Evolutionary conservation across 2,888 invertebrate genomes (phyloP).

Genomic region (Sesia bembeciformis): DNA sequence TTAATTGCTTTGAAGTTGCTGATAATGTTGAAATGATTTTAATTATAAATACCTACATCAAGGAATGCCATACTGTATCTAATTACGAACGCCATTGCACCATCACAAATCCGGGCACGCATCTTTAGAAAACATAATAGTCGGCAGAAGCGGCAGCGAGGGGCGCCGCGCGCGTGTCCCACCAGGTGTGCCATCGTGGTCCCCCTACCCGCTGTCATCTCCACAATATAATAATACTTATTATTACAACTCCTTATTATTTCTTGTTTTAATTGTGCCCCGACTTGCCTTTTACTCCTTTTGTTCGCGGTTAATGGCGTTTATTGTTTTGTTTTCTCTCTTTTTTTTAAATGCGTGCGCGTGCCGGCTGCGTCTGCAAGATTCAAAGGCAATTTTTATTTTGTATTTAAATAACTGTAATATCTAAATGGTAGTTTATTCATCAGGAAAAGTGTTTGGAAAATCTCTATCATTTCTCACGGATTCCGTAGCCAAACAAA

Average conservation of each 20-base stretch:
- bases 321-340: conserved; percentile 52
- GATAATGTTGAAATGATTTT: no score
- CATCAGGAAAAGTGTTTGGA: neutral
- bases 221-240: conserved; percentile 61
- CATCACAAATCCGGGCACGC: conserved; percentile 5
- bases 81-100: conserved; percentile 3
- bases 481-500: neutral
- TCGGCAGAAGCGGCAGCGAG: conserved; percentile 22
- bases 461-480: neutral
- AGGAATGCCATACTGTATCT: neutral
- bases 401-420: conserved; percentile 1
- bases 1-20: no score
- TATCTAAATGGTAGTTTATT: neutral
- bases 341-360: conserved; percentile 53
- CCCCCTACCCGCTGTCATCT: conserved; percentile 40
- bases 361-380: conserved; percentile 61
- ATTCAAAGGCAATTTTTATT: conserved; percentile 14
- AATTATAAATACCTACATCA: no score
- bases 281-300: conserved; percentile 70
- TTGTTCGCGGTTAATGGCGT: conserved; percentile 70
- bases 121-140: conserved; percentile 11
- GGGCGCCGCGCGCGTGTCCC: conserved; percentile 37
- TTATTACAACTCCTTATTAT: conserved; percentile 71
- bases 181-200: conserved; percentile 48
- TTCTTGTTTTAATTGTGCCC: conserved; percentile 73